phyloP scores from a whole-genome alignment of 2,113 vertebrate genomes.

The Meriones unguiculatus region DNA sequence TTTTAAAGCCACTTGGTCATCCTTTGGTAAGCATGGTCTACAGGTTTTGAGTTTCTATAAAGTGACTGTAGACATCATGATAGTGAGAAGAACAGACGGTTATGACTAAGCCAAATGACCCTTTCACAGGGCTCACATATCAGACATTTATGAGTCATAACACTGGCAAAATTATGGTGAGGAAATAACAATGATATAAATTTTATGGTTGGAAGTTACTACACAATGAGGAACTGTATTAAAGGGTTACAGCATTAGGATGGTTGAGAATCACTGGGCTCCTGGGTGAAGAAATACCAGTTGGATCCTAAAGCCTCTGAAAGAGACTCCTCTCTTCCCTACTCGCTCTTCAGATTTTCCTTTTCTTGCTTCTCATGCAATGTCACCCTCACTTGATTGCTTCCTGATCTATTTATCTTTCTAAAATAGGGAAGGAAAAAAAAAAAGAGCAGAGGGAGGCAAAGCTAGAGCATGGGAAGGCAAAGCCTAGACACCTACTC shows the following conservation, averaged over 20 bases:
- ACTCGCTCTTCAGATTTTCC: background rate
- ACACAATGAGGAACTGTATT: background rate
- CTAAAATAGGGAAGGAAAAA: background rate
- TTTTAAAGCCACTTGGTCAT: background rate
- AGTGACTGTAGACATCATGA: background rate
- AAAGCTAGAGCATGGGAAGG: no score
- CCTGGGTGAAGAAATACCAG: background rate
- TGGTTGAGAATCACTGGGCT: background rate
- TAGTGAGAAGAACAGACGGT: background rate
- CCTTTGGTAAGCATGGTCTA: background rate
- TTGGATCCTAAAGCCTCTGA: background rate
- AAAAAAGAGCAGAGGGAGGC: background rate
- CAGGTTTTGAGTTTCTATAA: background rate
- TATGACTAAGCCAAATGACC: no score
- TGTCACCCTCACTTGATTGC: background rate
- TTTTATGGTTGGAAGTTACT: background rate
- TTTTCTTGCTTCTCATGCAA: background rate
- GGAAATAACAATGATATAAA: background rate
- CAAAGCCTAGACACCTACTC: accelerated
- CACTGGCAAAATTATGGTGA: background rate
- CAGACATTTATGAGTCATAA: background rate
- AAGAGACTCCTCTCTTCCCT: background rate
- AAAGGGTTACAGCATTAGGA: background rate
- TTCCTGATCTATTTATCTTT: background rate
- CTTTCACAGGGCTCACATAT: background rate